phyloP scores from a whole-genome alignment of 2,797 vertebrate genomes.

The Eptatretus atami region DNA sequence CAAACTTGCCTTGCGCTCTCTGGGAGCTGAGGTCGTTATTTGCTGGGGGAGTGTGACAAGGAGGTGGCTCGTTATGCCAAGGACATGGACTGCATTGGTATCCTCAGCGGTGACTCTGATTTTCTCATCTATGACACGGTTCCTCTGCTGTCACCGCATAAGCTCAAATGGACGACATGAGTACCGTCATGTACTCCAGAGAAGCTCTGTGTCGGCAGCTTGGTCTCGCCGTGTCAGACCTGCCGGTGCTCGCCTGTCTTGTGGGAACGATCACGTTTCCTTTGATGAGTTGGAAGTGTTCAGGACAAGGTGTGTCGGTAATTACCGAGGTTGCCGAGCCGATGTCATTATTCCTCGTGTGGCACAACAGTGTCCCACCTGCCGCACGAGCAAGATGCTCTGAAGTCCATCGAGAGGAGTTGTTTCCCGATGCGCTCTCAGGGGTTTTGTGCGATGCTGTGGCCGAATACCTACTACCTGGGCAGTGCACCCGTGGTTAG shows the following conservation, averaged over 20 bases:
- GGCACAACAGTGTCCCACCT: slow-evolving; percentile 29
- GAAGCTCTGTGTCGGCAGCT: slow-evolving; percentile 27
- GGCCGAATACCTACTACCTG: too few relatives aligned
- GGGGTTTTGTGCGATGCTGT: too few relatives aligned
- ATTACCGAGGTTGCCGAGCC: too few relatives aligned
- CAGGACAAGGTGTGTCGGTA: too few relatives aligned
- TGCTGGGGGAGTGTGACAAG: slow-evolving; percentile 46
- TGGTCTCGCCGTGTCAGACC: slow-evolving; percentile 23
- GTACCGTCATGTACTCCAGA: slow-evolving; percentile 37
- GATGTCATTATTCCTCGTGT: slow-evolving; percentile 16
- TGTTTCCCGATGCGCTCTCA: too few relatives aligned
- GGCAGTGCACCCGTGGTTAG: too few relatives aligned
- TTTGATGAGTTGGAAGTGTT: too few relatives aligned
- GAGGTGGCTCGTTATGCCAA: slow-evolving; percentile 45
- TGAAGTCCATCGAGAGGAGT: slow-evolving; percentile 17
- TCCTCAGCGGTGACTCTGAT: slow-evolving; percentile 64
- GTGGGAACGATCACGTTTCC: slow-evolving; percentile 39
- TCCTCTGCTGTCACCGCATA: slow-evolving; percentile 45
- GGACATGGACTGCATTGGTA: slow-evolving; percentile 32
- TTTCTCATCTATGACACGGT: slow-evolving; percentile 61
- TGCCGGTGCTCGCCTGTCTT: slow-evolving; percentile 55
- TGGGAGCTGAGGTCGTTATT: slow-evolving; percentile 43
- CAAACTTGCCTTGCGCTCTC: slow-evolving; percentile 31
- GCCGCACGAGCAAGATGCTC: slow-evolving; percentile 13
- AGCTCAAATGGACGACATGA: slow-evolving; percentile 29